phyloP scores from a whole-genome alignment of 2,888 invertebrate genomes.

The Macrosiphum euphorbiae region DNA sequence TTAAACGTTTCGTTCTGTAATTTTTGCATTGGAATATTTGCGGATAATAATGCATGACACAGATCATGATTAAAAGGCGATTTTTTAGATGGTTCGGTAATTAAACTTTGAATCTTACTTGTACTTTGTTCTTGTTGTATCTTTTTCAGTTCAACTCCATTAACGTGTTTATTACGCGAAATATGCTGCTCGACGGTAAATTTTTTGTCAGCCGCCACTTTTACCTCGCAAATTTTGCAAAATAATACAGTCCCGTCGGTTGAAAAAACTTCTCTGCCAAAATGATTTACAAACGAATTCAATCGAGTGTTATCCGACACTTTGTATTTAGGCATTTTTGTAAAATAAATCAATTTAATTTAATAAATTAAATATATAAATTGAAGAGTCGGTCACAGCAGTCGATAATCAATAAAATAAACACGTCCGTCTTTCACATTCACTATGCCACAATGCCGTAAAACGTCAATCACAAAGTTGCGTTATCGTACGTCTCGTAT shows the following conservation, averaged over 20 bases:
- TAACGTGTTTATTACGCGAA: background rate
- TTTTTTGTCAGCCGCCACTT: constrained; percentile 19
- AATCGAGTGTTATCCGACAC: constrained; percentile 16
- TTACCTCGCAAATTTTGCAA: background rate
- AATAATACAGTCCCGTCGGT: background rate
- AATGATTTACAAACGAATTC: constrained; percentile 21
- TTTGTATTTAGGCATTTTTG: background rate
- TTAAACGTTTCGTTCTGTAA: background rate
- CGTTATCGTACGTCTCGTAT: too few relatives aligned
- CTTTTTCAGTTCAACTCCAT: background rate
- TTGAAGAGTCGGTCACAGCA: too few relatives aligned
- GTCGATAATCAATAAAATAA: too few relatives aligned
- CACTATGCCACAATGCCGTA: too few relatives aligned
- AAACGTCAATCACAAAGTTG: too few relatives aligned
- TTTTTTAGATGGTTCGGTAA: constrained; percentile 21
- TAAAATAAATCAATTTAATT: background rate
- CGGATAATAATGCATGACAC: constrained; percentile 11
- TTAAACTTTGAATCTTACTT: constrained; percentile 12
- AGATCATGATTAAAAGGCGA: constrained; percentile 9
- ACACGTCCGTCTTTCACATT: too few relatives aligned
- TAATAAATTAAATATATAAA: too few relatives aligned
- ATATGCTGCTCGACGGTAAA: background rate
- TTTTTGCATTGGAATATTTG: constrained; percentile 29
- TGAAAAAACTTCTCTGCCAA: constrained; percentile 33
- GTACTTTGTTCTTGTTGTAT: background rate